These are phyloP conservation scores for Asarcornis scutulata DNA, from an alignment of 2,113 vertebrate species.

Conservation along the genomic window DNA sequence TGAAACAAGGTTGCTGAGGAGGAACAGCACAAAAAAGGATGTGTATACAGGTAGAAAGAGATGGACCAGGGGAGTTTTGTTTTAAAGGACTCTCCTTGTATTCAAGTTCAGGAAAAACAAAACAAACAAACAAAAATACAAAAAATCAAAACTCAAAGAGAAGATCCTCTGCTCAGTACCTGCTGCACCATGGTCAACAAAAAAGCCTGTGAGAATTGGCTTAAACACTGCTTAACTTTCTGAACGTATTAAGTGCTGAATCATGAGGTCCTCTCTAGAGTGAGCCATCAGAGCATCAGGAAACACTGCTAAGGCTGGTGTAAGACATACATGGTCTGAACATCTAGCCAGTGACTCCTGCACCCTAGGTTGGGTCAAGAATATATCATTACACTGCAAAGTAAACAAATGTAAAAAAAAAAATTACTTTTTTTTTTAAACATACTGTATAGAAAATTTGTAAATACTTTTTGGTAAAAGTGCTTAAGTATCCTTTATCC, in stretches of 20 bases:
- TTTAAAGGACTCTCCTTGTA: neutral
- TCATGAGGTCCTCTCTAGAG: neutral
- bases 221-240: constrained; percentile 24
- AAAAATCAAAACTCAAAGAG: neutral
- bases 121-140: neutral
- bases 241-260: constrained; percentile 24
- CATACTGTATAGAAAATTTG: constrained; percentile 57
- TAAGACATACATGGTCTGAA: neutral
- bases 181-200: neutral
- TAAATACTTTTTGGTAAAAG: constrained; percentile 73
- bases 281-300: neutral
- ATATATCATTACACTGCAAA: constrained; percentile 1
- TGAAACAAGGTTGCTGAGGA: neutral
- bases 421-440: neutral
- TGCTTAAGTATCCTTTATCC: constrained; percentile 72
- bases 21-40: neutral
- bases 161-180: constrained; percentile 31
- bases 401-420: neutral
- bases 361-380: neutral
- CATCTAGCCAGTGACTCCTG: neutral
- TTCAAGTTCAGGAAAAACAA: neutral
- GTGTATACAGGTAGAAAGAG: neutral
- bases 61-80: neutral
- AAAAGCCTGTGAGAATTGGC: neutral
- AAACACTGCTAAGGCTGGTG: neutral